These are phyloP conservation scores for Lycaon pictus DNA, from an alignment of 2,113 vertebrate genomes.

Conservation along the genomic window DNA sequence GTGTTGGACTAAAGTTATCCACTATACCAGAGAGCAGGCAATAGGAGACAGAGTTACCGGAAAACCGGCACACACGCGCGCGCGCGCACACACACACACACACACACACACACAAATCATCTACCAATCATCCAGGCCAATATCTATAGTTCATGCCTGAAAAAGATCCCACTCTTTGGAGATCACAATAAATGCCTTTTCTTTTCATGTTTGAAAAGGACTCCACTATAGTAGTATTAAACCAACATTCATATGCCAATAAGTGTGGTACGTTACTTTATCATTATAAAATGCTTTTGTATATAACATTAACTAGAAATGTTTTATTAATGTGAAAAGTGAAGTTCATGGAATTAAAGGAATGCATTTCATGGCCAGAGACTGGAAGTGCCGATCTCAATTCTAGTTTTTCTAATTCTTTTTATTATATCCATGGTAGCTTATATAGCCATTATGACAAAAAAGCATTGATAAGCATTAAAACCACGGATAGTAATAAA, in stretches of 20 bases:
- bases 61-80: not conserved
- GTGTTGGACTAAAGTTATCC: not conserved
- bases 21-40: not conserved
- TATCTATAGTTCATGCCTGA: not conserved
- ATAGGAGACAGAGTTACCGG: not conserved
- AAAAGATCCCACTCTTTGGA: not conserved
- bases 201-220: not conserved
- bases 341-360: not conserved
- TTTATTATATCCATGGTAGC: not conserved
- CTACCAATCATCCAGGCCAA: not conserved
- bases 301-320: not conserved
- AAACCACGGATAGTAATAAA: conserved; percentile 9
- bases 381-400: not conserved
- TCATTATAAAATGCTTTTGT: not conserved
- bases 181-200: not conserved
- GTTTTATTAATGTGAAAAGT: not conserved
- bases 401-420: not conserved
- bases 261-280: not conserved
- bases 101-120: not conserved
- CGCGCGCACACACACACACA: too few relatives aligned
- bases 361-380: not conserved
- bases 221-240: not conserved
- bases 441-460: not conserved
- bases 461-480: conserved; percentile 16
- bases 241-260: not conserved